Percentiles rank a stretch among this genome's conserved stretches.
phyloP scores from a whole-genome alignment of 2,888 invertebrate species.

The Philonicus albiceps region DNA sequence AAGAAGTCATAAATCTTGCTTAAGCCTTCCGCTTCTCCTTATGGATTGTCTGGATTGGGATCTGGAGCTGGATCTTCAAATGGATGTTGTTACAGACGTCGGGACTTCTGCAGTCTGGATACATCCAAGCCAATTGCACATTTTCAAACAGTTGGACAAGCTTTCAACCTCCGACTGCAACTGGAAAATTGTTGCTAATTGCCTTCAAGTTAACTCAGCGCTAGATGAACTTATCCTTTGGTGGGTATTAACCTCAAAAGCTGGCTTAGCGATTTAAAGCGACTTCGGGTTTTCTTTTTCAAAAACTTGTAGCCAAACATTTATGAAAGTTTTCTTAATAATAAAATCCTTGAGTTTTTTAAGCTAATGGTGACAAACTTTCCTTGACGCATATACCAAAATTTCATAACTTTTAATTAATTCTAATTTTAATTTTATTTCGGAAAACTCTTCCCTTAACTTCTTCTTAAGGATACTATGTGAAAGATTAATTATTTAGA shows the following conservation, averaged over 20 bases:
- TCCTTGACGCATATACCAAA: too few species aligned
- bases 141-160: not conserved
- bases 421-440: too few species aligned
- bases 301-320: too few species aligned
- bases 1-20: not conserved
- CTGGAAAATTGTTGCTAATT: not conserved
- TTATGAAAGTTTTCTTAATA: too few species aligned
- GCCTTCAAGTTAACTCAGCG: not conserved
- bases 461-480: too few species aligned
- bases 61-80: not conserved
- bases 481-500: too few species aligned
- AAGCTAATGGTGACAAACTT: too few species aligned
- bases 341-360: too few species aligned
- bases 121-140: not conserved
- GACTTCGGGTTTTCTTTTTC: too few species aligned
- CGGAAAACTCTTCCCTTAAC: too few species aligned
- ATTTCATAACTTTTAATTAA: too few species aligned
- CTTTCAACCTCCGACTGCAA: not conserved
- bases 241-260: not conserved
- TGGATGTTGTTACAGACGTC: not conserved
- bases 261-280: not conserved
- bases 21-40: not conserved
- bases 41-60: not conserved
- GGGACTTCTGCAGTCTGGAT: not conserved
- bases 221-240: not conserved